Evolutionary conservation across 1,140 invertebrate species (phyloP).

Genomic region (Neuroterus valhalla): DNA sequence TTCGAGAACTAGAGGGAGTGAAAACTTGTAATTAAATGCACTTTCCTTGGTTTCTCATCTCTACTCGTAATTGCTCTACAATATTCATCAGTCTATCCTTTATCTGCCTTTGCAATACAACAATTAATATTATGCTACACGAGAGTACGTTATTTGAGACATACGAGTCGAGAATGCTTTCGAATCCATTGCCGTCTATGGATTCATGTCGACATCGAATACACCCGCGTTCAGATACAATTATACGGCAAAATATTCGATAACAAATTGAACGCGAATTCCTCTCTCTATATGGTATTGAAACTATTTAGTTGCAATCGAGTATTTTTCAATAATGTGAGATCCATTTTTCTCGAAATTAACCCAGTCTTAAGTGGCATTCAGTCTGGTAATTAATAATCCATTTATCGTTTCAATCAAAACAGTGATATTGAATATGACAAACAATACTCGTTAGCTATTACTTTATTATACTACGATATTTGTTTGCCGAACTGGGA

Average conservation of each 20-base stretch:
- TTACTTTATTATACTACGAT: background rate
- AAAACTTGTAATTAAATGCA: no score
- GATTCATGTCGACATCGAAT: conserved; percentile 22
- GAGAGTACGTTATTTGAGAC: background rate
- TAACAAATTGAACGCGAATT: conserved; percentile 24
- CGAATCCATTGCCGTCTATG: background rate
- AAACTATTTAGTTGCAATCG: conserved; percentile 10
- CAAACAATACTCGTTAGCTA: background rate
- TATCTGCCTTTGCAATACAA: background rate
- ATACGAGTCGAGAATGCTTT: conserved; percentile 11
- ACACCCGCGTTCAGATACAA: conserved; percentile 8
- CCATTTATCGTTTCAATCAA: conserved; percentile 1
- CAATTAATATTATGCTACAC: conserved; percentile 9
- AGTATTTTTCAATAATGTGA: background rate
- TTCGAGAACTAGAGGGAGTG: no score
- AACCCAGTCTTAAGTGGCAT: background rate
- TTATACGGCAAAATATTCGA: conserved; percentile 15
- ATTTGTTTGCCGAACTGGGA: conserved; percentile 5
- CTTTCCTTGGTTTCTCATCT: background rate
- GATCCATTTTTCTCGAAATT: background rate
- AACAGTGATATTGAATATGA: background rate
- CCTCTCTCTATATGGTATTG: background rate
- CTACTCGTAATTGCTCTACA: background rate
- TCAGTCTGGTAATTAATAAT: conserved; percentile 14
- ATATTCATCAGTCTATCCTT: conserved; percentile 19